These are phyloP conservation scores for Ectemnius lituratus DNA, from an alignment of 2,888 invertebrate species.

Conservation along the genomic window DNA sequence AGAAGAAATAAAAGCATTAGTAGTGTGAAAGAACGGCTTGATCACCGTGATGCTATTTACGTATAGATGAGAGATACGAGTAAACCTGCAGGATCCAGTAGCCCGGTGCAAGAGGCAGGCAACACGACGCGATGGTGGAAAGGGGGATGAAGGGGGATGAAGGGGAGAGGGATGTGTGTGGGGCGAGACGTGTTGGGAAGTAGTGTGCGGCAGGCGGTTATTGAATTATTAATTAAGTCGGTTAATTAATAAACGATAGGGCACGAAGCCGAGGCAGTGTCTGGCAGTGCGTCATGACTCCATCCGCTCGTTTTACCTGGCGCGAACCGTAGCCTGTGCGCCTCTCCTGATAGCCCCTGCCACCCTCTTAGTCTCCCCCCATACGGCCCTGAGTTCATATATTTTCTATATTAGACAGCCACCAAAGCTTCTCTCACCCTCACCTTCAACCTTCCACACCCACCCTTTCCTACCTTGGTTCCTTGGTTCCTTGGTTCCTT, in stretches of 20 bases:
- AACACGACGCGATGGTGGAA: too few relatives aligned
- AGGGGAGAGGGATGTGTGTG: too few relatives aligned
- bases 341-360: too few relatives aligned
- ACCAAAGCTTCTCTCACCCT: conserved; percentile 13
- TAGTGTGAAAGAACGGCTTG: too few relatives aligned
- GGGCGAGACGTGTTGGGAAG: conserved; percentile 13
- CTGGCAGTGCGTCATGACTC: conserved; percentile 6
- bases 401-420: conserved; percentile 39
- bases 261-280: conserved; percentile 48
- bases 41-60: too few relatives aligned
- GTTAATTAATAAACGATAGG: conserved; percentile 72
- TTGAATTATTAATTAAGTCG: conserved; percentile 73
- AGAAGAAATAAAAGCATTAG: too few relatives aligned
- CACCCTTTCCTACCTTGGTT: background rate
- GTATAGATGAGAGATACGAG: too few relatives aligned
- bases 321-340: background rate
- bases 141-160: too few relatives aligned
- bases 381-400: conserved; percentile 31
- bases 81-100: too few relatives aligned
- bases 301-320: conserved; percentile 33
- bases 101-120: too few relatives aligned
- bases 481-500: background rate
- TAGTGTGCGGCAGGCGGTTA: conserved; percentile 57
- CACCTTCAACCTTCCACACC: background rate
- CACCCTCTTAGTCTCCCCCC: conserved; percentile 16